These are phyloP conservation scores for Notolepis coatsorum DNA, from an alignment of 2,797 vertebrate species.

Conservation along the genomic window DNA sequence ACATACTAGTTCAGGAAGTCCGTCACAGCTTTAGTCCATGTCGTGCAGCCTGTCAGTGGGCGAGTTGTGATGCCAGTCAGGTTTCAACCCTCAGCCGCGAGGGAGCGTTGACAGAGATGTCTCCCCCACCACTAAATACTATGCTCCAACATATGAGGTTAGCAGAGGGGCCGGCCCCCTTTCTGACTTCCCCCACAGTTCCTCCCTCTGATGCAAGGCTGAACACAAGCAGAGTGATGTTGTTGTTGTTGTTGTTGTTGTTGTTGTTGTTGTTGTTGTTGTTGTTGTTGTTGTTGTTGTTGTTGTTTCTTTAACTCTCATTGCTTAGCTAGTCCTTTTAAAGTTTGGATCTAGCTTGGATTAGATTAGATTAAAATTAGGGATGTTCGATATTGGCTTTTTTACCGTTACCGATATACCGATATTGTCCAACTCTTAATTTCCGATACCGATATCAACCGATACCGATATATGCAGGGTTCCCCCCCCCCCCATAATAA, in stretches of 20 bases:
- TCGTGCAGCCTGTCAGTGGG: conserved; percentile 19
- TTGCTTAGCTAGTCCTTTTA: too few relatives aligned
- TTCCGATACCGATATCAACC: too few relatives aligned
- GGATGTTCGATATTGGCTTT: too few relatives aligned
- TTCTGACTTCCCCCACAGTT: conserved; percentile 53
- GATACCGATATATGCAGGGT: too few relatives aligned
- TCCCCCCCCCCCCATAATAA: too few relatives aligned
- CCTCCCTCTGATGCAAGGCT: conserved; percentile 53
- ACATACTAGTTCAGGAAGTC: conserved; percentile 38
- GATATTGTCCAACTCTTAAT: too few relatives aligned
- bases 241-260: neutral
- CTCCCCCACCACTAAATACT: conserved; percentile 22
- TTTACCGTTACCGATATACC: too few relatives aligned
- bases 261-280: neutral
- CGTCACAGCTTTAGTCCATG: conserved; percentile 59
- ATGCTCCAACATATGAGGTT: conserved; percentile 68
- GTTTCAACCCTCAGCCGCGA: conserved; percentile 16
- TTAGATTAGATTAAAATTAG: too few relatives aligned
- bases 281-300: neutral
- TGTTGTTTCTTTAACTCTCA: neutral
- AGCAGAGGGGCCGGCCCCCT: conserved; percentile 59
- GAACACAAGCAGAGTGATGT: conserved; percentile 16
- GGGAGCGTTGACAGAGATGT: conserved; percentile 16
- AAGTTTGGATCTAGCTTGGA: too few relatives aligned
- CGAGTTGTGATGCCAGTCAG: neutral